Base-by-base conservation (phyloP, 2,797 vertebrate species). In the Neosilurus hyrtlii region DNA sequence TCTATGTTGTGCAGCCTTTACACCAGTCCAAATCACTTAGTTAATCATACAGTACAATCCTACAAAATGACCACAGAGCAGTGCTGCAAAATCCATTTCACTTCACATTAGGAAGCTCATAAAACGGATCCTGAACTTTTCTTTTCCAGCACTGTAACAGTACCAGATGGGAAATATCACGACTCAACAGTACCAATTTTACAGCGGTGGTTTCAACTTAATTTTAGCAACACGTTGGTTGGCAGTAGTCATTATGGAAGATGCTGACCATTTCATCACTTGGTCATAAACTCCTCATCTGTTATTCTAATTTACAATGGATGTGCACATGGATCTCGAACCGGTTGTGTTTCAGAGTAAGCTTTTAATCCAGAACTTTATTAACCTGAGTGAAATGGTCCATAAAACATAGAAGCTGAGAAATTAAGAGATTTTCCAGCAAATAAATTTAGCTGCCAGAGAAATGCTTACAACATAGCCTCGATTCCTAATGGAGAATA, bases 391-490 rank as follows among this genome's bases (percentile, higher is more conserved):
- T 81, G 85, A 88, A 92, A 91, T 87, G 90, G 90, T 82, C 83
- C 86, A 86, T 86, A 89, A 91, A 88, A 87, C 84, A 80, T 77
- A 86, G 86, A 86, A 89, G 88, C 85, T 82, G 59, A 79, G 84
- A 86, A 85, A 83, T 86, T 63, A 86, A 90, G 88, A 89, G 84
- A 88, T 90, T 88, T 86, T 85, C 84, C 82, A 86, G 87, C 80
- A 89, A 89, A 91, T 92, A 88, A 92, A 92, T 91, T 87, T 12
- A 91, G 93, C 92, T 92, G 92, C 88, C 92, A 92, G 91, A 82
- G 84, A 68, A 92, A 87, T 85, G 93, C 90, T 51, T 54, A 65
- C 26, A 79, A 91, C 89, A 92, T 88, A 89, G 84, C 87, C 82
- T 90, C 89, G 87, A 61, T 61, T 61, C 30, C 35, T 15, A 61